phyloP scores from a whole-genome alignment of 2,797 vertebrate genomes.

The Sorex maritimensis region DNA sequence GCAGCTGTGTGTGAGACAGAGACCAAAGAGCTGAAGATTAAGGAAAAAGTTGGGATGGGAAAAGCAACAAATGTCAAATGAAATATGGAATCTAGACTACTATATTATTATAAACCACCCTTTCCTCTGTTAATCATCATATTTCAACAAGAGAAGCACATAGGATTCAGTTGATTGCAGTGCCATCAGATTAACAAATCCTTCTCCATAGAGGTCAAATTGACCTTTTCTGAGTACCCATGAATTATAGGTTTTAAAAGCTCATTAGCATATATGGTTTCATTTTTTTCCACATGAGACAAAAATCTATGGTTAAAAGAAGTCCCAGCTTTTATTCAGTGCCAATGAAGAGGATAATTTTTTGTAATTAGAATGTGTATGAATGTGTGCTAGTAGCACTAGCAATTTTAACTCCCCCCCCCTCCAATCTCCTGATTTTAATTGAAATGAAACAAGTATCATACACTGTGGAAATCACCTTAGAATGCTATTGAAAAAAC shows the following conservation, averaged over 20 bases:
- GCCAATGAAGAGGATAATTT: slow-evolving; percentile 29
- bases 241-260: neutral
- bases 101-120: neutral
- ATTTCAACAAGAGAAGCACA: neutral
- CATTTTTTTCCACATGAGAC: slow-evolving; percentile 59
- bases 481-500: slow-evolving; percentile 37
- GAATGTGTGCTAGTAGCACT: neutral
- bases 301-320: neutral
- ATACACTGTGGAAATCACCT: slow-evolving; percentile 17
- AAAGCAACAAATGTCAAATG: neutral
- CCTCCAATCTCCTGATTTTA: neutral
- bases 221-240: neutral
- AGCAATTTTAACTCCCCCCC: slow-evolving; percentile 15
- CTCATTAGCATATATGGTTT: neutral
- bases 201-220: neutral
- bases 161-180: fast-evolving
- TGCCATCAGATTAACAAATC: neutral
- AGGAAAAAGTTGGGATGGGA: neutral
- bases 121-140: neutral
- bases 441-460: neutral
- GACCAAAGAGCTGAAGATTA: neutral
- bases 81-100: neutral
- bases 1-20: neutral
- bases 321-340: neutral
- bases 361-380: slow-evolving; percentile 7